Evolutionary conservation across 2,113 vertebrate genomes (phyloP).

Genomic region (Bos javanicus): DNA sequence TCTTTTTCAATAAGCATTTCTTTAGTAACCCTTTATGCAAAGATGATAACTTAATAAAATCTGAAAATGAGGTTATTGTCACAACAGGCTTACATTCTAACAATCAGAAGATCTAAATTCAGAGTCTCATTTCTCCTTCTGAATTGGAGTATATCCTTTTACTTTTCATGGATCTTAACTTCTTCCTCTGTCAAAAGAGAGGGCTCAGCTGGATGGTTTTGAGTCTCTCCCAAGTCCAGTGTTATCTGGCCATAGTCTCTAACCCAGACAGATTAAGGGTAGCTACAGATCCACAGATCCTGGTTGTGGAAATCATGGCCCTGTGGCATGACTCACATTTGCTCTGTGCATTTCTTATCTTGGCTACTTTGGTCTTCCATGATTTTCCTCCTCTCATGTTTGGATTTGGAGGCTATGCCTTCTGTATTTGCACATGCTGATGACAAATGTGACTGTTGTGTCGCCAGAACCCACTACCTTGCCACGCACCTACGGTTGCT

Average conservation of each 20-base stretch:
- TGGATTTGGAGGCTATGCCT: background rate
- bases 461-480: background rate
- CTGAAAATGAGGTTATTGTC: background rate
- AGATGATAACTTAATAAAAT: background rate
- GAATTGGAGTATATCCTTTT: background rate
- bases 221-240: background rate
- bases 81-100: background rate
- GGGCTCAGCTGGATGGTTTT: background rate
- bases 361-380: background rate
- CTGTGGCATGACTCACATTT: background rate
- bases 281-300: background rate
- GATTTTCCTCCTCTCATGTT: background rate
- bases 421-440: background rate
- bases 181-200: background rate
- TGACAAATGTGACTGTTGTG: background rate
- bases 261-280: background rate
- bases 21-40: background rate
- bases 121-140: background rate
- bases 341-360: background rate
- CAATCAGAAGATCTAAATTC: background rate
- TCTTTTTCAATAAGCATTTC: background rate
- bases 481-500: rapidly evolving
- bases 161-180: background rate
- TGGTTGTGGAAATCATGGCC: background rate
- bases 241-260: background rate